Base-by-base conservation (phyloP, 2,113 vertebrate genomes). In the Trogon melanurus region DNA sequence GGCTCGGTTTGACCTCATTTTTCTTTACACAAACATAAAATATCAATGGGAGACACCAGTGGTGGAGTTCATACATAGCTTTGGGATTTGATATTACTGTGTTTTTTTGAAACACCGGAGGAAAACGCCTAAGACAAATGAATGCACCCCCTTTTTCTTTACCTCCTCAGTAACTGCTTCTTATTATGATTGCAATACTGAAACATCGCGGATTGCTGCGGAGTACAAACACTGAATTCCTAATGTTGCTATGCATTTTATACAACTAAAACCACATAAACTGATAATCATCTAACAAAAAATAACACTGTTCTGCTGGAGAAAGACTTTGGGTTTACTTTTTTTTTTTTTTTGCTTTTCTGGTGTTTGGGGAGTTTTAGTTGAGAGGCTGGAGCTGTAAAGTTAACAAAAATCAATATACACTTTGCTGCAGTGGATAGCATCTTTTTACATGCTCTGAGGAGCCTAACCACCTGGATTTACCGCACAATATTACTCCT, bases 1-100 rank as follows among this genome's bases (percentile, higher is more conserved):
- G 92, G 32, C 73, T 94, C 53, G 23, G 25, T 64, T 93, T 94
- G 93, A 93, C 92, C 91, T 92, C 72, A 81, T 96, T 95, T 97
- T 88, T 16, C 48, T 91, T 79, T 61, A 81, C 25, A 54, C 38
- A 53, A 93, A 69, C n/a, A 48, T 26, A 61, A 86, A 81, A 94
- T 54, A 61, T 78, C 76, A 65, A 67, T 54, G 76, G 66, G 70
- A 95, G 92, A 84, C 1, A 71, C 21, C 1, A 8, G 45, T 70
- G 47, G 50, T 26, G 70, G 72, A 69, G 86, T 79, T 70, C 54
- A 23, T 26, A 65, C 54, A 23, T 26, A 65, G 50, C 80, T 86
- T 21, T 41, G 76, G 45, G 57, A 53, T 84, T 57, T 25, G 32
- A 30, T 76, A 36, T 83, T 62, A 29, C 19, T 36, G 19, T 21